Conservation (phyloP, 2,113 vertebrate species). For the Dascyllus trimaculatus region DNA sequence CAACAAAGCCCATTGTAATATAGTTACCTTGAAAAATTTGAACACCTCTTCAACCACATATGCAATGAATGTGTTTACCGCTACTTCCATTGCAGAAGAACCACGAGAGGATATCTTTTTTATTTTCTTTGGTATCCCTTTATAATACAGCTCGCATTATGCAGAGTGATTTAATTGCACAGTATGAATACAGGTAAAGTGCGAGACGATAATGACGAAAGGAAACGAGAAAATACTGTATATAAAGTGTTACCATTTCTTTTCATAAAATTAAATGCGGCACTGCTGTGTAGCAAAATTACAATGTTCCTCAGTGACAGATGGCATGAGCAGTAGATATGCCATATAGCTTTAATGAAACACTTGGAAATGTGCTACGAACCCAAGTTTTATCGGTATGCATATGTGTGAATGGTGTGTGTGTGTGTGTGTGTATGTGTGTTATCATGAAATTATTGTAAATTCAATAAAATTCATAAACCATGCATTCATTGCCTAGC, state of each 20-base stretch:
- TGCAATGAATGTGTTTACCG: not conserved
- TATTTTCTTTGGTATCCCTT: not conserved
- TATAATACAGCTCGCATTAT: not conserved
- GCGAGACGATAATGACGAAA: not conserved
- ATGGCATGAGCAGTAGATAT: conserved; percentile 39
- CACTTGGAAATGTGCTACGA: conserved; percentile 26
- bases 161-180: not conserved
- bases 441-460: not conserved
- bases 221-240: not conserved
- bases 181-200: not conserved
- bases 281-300: conserved; percentile 45
- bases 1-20: not conserved
- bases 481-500: not conserved
- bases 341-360: conserved; percentile 27
- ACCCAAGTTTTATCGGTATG: not conserved
- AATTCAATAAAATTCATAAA: not conserved
- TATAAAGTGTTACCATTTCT: not conserved
- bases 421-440: not conserved
- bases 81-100: not conserved
- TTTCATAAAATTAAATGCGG: conserved; percentile 32
- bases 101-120: not conserved
- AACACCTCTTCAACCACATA: conserved; percentile 2
- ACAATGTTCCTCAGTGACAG: conserved; percentile 41
- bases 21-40: not conserved
- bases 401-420: not conserved